These are phyloP conservation scores for Danio rerio DNA, from an alignment of 2,113 vertebrate species.

Conservation along the genomic window DNA sequence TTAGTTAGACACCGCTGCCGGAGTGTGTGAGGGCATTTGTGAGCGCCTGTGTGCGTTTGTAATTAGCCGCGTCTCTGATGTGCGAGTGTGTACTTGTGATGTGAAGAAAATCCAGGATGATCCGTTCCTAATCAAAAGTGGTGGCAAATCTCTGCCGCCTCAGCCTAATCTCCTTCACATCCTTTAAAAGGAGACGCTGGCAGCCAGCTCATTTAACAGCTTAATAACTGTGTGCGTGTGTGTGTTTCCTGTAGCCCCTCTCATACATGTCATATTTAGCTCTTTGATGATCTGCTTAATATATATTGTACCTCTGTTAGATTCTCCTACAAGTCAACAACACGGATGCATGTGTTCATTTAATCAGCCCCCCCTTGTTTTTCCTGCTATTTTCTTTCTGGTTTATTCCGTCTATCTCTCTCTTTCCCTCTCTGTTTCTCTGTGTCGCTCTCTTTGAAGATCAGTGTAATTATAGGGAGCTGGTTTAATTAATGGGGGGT, in stretches of 20 bases:
- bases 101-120: slow-evolving; percentile 58
- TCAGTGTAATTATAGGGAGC: slow-evolving; percentile 48
- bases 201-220: slow-evolving; percentile 56
- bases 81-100: slow-evolving; percentile 42
- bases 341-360: slow-evolving; percentile 17
- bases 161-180: slow-evolving; percentile 50
- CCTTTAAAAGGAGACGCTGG: slow-evolving; percentile 41
- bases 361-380: neutral
- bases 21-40: slow-evolving; percentile 37
- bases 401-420: neutral
- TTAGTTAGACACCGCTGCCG: slow-evolving; percentile 11
- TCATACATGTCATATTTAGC: slow-evolving; percentile 30
- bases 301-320: slow-evolving; percentile 19
- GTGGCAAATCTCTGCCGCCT: slow-evolving; percentile 52
- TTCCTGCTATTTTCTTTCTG: neutral
- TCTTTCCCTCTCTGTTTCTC: slow-evolving; percentile 14
- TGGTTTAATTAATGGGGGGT: slow-evolving; percentile 50
- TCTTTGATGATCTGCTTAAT: slow-evolving; percentile 23
- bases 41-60: slow-evolving; percentile 32
- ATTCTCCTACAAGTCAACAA: slow-evolving; percentile 18
- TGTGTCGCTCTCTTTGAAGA: slow-evolving; percentile 13
- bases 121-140: slow-evolving; percentile 56
- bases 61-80: slow-evolving; percentile 48
- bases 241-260: neutral
- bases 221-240: slow-evolving; percentile 40